A percentile compares a stretch with the other conserved stretches of the same genome.
Conservation (phyloP, 2,888 invertebrate species). For the Eupithecia centaureata region DNA sequence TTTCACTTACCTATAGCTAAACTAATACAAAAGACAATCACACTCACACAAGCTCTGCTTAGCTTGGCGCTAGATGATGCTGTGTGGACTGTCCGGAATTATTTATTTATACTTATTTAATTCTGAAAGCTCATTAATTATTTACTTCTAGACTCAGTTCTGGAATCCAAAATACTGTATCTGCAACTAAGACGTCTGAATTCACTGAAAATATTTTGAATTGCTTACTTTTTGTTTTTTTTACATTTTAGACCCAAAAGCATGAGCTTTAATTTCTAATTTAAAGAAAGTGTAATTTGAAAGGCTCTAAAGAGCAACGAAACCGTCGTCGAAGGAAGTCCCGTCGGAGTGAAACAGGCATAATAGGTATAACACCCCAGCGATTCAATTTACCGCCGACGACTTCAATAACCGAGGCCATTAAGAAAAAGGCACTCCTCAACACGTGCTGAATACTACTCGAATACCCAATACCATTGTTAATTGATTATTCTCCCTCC, state of each 20-base stretch:
- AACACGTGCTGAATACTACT: constrained; percentile 40
- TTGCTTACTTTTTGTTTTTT: not conserved
- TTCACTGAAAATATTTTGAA: not conserved
- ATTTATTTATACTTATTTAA: no score
- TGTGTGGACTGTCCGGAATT: no score
- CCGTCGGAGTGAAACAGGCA: constrained; percentile 5
- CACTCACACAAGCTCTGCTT: no score
- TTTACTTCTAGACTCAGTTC: no score
- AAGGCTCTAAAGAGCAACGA: not conserved
- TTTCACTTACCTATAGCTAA: constrained; percentile 12
- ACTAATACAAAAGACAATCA: no score
- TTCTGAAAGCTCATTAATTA: not conserved
- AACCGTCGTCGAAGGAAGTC: not conserved
- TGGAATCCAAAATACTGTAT: no score
- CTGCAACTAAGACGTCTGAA: no score
- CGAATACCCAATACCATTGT: constrained; percentile 42
- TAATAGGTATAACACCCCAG: constrained; percentile 33
- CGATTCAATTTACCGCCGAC: constrained; percentile 44
- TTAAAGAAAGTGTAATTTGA: not conserved
- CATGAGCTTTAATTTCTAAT: not conserved
- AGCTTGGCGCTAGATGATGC: no score
- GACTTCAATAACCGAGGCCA: constrained; percentile 42
- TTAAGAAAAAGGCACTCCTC: constrained; percentile 46
- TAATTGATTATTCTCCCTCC: constrained; percentile 44
- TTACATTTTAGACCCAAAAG: not conserved